Evolutionary conservation across 2,888 invertebrate species (phyloP).

Genomic region (Drosophila recens): DNA sequence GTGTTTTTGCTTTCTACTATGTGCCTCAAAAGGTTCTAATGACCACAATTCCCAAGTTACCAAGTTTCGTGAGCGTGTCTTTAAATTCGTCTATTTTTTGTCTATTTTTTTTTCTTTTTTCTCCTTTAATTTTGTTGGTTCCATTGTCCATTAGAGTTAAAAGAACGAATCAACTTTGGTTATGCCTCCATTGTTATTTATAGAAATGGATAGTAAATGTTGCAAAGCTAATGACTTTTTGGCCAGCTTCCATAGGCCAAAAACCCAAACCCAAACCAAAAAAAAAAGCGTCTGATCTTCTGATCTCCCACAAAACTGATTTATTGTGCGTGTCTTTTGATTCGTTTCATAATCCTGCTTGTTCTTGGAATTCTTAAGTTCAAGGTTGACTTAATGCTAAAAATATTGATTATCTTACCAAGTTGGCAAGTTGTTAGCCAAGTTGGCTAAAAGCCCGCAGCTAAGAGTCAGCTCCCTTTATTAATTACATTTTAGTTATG

Average conservation of each 20-base stretch:
- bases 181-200: constrained; percentile 79
- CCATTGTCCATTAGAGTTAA: constrained; percentile 49
- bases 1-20: constrained; percentile 75
- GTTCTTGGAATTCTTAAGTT: constrained; percentile 40
- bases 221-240: constrained; percentile 74
- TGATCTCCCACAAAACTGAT: constrained; percentile 54
- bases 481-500: constrained; percentile 77
- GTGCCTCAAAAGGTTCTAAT: constrained; percentile 65
- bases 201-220: constrained; percentile 78
- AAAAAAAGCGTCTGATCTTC: not conserved
- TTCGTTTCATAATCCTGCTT: constrained; percentile 44
- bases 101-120: not conserved
- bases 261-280: not conserved
- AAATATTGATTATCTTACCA: constrained; percentile 72
- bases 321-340: constrained; percentile 65
- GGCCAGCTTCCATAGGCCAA: constrained; percentile 37
- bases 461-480: constrained; percentile 35
- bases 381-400: constrained; percentile 67
- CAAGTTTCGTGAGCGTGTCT: constrained; percentile 50
- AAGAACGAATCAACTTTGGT: constrained; percentile 49
- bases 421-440: not conserved
- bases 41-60: constrained; percentile 60
- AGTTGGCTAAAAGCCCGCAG: constrained; percentile 36
- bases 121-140: not conserved
- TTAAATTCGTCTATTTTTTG: constrained; percentile 14